phyloP scores from a whole-genome alignment of 2,113 vertebrate genomes.

The Pristiophorus japonicus region DNA sequence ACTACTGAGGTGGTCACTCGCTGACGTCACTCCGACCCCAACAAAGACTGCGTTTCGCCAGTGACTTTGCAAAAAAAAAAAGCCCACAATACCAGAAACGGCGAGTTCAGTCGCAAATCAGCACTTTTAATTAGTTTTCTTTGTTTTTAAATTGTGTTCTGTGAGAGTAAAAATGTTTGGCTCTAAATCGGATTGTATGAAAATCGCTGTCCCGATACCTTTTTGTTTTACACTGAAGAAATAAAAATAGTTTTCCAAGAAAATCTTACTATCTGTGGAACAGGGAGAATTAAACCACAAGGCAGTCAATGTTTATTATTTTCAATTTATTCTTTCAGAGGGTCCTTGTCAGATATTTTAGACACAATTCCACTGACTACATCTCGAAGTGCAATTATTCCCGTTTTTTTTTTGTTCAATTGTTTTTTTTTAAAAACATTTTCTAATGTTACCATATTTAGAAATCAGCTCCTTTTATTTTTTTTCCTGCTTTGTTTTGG shows the following conservation, averaged over 20 bases:
- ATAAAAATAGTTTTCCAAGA: background rate
- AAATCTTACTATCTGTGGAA: background rate
- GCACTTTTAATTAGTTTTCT: background rate
- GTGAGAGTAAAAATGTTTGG: constrained; percentile 11
- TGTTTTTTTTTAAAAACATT: background rate
- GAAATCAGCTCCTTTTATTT: background rate
- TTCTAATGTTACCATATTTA: background rate
- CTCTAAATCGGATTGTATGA: background rate
- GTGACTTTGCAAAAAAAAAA: constrained; percentile 15
- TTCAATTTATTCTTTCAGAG: background rate
- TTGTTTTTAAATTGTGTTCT: background rate
- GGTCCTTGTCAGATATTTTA: too few species aligned
- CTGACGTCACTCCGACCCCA: background rate
- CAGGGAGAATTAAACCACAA: background rate
- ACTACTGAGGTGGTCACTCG: background rate
- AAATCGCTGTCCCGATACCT: background rate
- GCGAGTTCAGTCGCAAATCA: background rate
- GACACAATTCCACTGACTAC: background rate
- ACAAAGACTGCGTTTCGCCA: background rate
- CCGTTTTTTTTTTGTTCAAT: background rate
- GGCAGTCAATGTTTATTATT: background rate
- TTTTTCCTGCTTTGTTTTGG: background rate
- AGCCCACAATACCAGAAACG: background rate
- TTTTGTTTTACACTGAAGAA: background rate
- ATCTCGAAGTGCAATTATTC: constrained; percentile 32